phyloP scores from a whole-genome alignment of 2,797 vertebrate genomes.

The Tapirus indicus region DNA sequence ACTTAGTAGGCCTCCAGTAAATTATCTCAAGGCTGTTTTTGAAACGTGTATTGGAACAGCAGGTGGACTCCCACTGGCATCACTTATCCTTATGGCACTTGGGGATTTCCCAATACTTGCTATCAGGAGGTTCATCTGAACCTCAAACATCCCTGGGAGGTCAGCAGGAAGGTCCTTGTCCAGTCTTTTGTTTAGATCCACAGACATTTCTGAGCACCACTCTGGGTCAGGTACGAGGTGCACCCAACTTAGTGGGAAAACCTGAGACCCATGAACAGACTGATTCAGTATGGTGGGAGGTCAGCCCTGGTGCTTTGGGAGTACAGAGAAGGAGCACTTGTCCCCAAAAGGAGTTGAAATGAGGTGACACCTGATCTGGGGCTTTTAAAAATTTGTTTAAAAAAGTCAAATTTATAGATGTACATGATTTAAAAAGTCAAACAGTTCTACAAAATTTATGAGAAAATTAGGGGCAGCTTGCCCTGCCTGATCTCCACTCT shows the following conservation, averaged over 20 bases:
- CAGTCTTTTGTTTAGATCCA: not conserved
- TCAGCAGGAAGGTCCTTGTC: not conserved
- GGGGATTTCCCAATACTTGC: not conserved
- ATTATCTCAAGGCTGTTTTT: not conserved
- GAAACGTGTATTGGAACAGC: not conserved
- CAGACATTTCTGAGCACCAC: not conserved
- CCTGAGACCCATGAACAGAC: no score
- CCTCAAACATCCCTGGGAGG: not conserved
- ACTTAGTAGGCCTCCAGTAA: not conserved
- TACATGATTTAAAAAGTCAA: not conserved
- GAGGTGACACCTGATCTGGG: no score
- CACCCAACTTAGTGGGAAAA: no score
- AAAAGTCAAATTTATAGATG: not conserved
- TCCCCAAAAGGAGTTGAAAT: no score
- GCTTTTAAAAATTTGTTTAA: not conserved
- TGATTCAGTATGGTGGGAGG: no score
- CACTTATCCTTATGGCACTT: not conserved
- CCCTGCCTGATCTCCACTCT: not conserved
- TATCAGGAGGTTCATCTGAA: not conserved
- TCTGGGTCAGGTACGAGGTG: no score
- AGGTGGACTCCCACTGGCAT: not conserved
- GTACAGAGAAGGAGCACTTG: no score
- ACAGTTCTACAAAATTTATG: not conserved
- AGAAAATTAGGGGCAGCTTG: not conserved
- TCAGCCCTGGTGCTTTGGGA: no score